Base-by-base conservation (phyloP, 2,113 vertebrate genomes). In the Lanius collurio region DNA sequence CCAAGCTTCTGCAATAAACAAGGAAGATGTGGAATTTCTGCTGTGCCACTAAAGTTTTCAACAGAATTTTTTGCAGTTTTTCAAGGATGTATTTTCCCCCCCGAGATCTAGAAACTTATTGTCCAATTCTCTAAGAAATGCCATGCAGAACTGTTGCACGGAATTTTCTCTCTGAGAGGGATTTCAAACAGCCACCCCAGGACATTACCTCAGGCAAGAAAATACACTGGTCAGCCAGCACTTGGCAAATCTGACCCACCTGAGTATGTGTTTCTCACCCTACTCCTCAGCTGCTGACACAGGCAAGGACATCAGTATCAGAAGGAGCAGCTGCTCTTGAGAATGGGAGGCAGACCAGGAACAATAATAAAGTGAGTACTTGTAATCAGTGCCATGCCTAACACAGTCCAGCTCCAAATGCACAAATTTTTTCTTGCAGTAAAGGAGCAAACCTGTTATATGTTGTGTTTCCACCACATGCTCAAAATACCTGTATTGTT, bases 201-300 rank as follows among this genome's bases (percentile, higher is more conserved):
- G 10, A 46, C 46, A 6, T 46, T 46, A 46, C 68, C 49, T 83
- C 30, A 39, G 55, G 50, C 59, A 90, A 41, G 42, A 70, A 91
- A 77, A 86, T 3, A 37, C 19, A 55, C n/a, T 8, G 27, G 35
- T 64, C 53, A 68, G 44, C 31, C 49, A 82, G n/a, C 37, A 85
- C 14, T 7, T 53, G 37, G 64, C 30, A n/a, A 56, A 70, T 15
- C 37, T 39, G 56, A 49, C 20, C 39, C 44, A 10, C 2, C 5
- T 0, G 2, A 86, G 26, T 23, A 50, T 1, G 3, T 2, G 5
- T 46, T 64, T 42, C 44, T 17, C 71, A 49, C 16, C 15, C 27
- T 62, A n/a, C 63, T 49, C 46, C 24, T 31, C 1, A 52, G 63
- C 70, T 94, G 63, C 81, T 80, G 55, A 62, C 55, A n/a, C 0